phyloP scores from a whole-genome alignment of 2,797 vertebrate species.

The Pempheris klunzingeri region DNA sequence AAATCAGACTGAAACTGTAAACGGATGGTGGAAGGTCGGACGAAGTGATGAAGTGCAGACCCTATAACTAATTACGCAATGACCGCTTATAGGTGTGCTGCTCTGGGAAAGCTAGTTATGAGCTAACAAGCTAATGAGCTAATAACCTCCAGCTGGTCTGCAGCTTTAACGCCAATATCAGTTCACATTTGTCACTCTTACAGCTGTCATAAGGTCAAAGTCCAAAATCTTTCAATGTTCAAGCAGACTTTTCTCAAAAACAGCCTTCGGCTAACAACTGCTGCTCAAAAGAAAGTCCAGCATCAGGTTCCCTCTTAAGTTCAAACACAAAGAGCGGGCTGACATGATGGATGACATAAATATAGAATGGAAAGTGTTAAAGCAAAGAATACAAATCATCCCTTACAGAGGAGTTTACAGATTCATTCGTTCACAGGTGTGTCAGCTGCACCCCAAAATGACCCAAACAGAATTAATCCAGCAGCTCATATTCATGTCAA shows the following conservation, averaged over 20 bases:
- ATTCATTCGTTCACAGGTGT: background rate
- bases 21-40: background rate
- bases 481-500: conserved; percentile 15
- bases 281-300: conserved; percentile 10
- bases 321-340: conserved; percentile 2
- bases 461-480: conserved; percentile 14
- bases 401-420: background rate
- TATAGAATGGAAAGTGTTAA: conserved; percentile 36
- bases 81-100: conserved; percentile 29
- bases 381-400: conserved; percentile 20
- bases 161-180: conserved; percentile 5
- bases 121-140: conserved; percentile 39
- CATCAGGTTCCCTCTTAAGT: conserved; percentile 32
- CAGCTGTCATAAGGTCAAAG: conserved; percentile 35
- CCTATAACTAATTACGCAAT: background rate
- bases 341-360: conserved; percentile 35
- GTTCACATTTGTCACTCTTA: conserved; percentile 17
- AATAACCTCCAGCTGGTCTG: conserved; percentile 55
- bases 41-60: conserved; percentile 25
- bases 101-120: background rate
- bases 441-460: conserved; percentile 6
- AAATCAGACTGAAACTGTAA: background rate
- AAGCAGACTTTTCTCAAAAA: background rate
- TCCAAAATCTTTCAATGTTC: background rate
- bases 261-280: conserved; percentile 9